Conservation (phyloP, 1,140 invertebrate genomes). For the Habropoda laboriosa region DNA sequence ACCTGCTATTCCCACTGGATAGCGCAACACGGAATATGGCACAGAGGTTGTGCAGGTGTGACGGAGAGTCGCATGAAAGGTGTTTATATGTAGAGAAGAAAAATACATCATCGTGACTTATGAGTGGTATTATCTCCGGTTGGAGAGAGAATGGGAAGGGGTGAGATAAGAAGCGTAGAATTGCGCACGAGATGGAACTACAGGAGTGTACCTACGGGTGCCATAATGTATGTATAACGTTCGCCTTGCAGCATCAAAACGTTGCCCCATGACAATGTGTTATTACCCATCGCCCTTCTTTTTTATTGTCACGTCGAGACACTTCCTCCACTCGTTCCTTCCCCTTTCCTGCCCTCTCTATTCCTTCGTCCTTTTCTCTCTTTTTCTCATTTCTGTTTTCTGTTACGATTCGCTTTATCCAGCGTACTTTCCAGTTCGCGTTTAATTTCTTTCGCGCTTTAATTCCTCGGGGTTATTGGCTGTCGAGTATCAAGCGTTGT, state of each 20-base stretch:
- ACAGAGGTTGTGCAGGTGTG: not conserved
- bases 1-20: too few species aligned
- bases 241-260: slow-evolving; percentile 64
- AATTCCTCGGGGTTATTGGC: not conserved
- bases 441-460: slow-evolving; percentile 67
- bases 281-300: slow-evolving; percentile 65
- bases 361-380: slow-evolving; percentile 33
- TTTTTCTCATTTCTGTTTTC: slow-evolving; percentile 31
- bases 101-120: slow-evolving; percentile 76
- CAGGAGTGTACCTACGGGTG: slow-evolving; percentile 26
- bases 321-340: slow-evolving; percentile 49
- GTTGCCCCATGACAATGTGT: slow-evolving; percentile 71
- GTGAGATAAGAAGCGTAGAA: slow-evolving; percentile 12
- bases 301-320: slow-evolving; percentile 25
- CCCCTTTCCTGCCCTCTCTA: slow-evolving; percentile 15
- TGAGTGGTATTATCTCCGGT: slow-evolving; percentile 68
- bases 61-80: slow-evolving; percentile 42
- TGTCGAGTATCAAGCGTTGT: not conserved
- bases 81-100: slow-evolving; percentile 62
- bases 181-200: slow-evolving; percentile 11
- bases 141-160: slow-evolving; percentile 17
- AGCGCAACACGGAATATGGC: not conserved
- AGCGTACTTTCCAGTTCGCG: too few species aligned
- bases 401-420: slow-evolving; percentile 50
- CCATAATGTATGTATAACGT: slow-evolving; percentile 65